Evolutionary conservation across 2,113 vertebrate species (phyloP).

Genomic region (Tenrec ecaudatus): DNA sequence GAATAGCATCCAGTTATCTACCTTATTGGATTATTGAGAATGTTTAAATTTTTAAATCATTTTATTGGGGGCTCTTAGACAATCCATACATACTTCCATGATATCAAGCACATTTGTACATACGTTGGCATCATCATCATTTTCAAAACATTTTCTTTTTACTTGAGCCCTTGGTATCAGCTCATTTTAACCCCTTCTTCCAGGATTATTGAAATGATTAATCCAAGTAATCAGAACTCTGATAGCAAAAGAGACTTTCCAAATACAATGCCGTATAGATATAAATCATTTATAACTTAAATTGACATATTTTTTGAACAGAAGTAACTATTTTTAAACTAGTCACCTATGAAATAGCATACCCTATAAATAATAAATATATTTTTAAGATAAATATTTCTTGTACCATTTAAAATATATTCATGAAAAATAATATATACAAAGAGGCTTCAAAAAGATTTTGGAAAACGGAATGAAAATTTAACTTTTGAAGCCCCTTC

Average conservation of each 20-base stretch:
- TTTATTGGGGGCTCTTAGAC: too few species aligned
- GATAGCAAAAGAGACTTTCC: conserved; percentile 15
- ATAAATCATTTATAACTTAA: not conserved
- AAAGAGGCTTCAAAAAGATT: not conserved
- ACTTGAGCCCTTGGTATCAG: too few species aligned
- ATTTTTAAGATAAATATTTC: conserved; percentile 19
- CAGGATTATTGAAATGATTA: not conserved
- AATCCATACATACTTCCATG: too few species aligned
- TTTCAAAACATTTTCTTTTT: too few species aligned
- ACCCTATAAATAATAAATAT: not conserved
- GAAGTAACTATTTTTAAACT: conserved; percentile 4
- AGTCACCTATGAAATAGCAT: conserved; percentile 2
- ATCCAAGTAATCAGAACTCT: conserved; percentile 34
- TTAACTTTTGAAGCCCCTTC: too few species aligned
- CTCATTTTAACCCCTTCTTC: too few species aligned
- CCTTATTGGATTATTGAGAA: conserved; percentile 20
- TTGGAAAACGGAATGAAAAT: too few species aligned
- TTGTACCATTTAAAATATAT: conserved; percentile 36
- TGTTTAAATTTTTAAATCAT: too few species aligned
- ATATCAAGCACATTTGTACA: too few species aligned
- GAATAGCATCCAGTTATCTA: not conserved
- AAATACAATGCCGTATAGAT: not conserved
- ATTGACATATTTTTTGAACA: not conserved
- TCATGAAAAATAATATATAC: not conserved
- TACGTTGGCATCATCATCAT: too few species aligned